Conservation (phyloP, 2,888 invertebrate genomes). For the Minunthozetes semirufus region DNA sequence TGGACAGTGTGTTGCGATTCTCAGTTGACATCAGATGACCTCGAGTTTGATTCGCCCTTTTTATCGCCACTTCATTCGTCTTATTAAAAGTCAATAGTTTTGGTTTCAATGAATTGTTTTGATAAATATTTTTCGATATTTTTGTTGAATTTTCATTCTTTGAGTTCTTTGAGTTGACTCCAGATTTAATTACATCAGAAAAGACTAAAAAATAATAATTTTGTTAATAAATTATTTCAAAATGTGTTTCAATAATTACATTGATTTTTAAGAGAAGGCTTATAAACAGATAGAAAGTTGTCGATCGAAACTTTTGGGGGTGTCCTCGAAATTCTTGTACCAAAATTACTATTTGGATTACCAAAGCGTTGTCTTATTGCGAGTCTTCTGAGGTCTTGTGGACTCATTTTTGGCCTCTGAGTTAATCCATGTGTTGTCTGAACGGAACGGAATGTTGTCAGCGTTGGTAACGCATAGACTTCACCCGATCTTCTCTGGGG, state of each 20-base stretch:
- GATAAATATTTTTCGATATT: not conserved
- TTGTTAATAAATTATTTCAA: no score
- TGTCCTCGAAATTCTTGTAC: not conserved
- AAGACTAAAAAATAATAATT: no score
- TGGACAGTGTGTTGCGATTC: not conserved
- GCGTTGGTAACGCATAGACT: not conserved
- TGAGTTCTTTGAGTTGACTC: not conserved
- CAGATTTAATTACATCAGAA: no score
- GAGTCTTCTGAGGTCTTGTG: not conserved
- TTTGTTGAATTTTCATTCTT: not conserved
- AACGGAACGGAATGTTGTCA: not conserved
- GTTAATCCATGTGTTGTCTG: not conserved
- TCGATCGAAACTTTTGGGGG: constrained; percentile 15
- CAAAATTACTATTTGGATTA: not conserved
- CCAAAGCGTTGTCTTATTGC: not conserved
- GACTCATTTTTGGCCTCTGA: not conserved
- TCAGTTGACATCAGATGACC: not conserved
- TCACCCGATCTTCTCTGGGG: not conserved
- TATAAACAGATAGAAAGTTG: constrained; percentile 6
- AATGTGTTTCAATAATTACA: not conserved
- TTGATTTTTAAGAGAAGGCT: not conserved
- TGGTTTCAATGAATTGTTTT: not conserved
- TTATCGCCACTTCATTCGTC: not conserved
- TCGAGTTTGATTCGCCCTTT: not conserved
- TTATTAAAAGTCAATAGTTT: not conserved